These are phyloP conservation scores for Aporrectodea caliginosa DNA, from an alignment of 1,140 invertebrate species.

Conservation along the genomic window DNA sequence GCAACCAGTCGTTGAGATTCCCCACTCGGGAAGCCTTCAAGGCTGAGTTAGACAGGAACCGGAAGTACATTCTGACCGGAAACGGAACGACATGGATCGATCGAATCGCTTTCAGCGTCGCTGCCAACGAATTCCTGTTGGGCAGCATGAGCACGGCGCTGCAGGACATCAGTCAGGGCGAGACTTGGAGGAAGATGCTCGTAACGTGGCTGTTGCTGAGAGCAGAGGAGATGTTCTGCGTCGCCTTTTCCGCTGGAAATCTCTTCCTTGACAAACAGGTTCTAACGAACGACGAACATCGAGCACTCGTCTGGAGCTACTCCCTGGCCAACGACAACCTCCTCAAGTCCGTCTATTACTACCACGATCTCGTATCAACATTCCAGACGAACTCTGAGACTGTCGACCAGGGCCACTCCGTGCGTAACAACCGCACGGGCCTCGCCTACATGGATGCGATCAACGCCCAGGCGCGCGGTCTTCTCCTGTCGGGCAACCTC, in stretches of 20 bases:
- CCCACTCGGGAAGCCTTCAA: not conserved
- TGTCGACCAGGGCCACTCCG: not conserved
- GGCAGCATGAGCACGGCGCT: not conserved
- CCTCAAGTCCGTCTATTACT: conserved; percentile 14
- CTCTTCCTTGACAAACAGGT: not conserved
- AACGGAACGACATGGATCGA: not conserved
- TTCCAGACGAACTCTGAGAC: not conserved
- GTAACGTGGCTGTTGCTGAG: conserved; percentile 9
- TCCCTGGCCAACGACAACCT: conserved; percentile 10
- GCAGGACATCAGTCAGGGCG: not conserved
- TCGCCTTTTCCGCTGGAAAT: not conserved
- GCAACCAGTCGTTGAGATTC: not conserved
- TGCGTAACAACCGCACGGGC: not conserved
- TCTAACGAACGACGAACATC: not conserved
- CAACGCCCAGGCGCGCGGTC: not conserved
- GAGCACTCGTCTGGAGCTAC: not conserved
- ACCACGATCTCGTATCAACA: not conserved
- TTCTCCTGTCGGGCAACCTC: not conserved
- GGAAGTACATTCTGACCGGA: not conserved
- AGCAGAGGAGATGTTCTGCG: conserved; percentile 19
- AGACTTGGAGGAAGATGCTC: conserved; percentile 16
- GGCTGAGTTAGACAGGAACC: not conserved
- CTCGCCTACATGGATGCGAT: not conserved
- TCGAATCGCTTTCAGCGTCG: conserved; percentile 14
- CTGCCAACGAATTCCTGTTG: not conserved